Conservation (phyloP, 2,888 invertebrate genomes). For the Thysanoteuthis rhombus region DNA sequence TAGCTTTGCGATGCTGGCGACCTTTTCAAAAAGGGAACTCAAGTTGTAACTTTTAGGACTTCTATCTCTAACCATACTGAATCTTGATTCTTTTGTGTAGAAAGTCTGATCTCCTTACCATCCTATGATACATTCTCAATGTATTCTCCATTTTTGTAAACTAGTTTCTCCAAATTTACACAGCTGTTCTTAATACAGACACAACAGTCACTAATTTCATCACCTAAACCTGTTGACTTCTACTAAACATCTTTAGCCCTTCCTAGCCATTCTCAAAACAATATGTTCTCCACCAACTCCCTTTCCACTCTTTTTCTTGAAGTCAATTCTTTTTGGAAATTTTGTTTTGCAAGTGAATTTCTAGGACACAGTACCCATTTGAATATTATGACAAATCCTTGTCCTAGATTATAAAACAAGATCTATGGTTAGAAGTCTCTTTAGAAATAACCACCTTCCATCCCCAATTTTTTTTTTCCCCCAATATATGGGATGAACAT, state of each 20-base stretch:
- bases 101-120: background rate
- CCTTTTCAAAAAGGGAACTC: background rate
- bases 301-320: background rate
- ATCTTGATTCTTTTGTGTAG: background rate
- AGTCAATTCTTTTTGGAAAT: background rate
- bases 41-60: background rate
- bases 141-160: background rate
- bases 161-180: conserved; percentile 12
- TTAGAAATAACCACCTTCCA: too few relatives aligned
- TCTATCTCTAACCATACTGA: background rate
- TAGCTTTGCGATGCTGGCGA: background rate
- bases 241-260: background rate
- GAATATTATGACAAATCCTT: background rate
- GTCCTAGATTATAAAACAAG: too few relatives aligned
- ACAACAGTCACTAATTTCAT: background rate
- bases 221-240: background rate
- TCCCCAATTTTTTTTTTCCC: too few relatives aligned
- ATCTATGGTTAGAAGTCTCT: too few relatives aligned
- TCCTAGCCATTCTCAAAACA: background rate
- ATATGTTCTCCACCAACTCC: background rate
- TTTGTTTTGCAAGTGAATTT: too few relatives aligned
- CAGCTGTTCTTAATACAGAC: background rate
- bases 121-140: background rate
- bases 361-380: background rate
- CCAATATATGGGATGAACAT: too few relatives aligned